Percentiles rank a stretch among this genome's conserved stretches.
These are phyloP conservation scores for Catajapyx aquilonaris DNA, from an alignment of 1,140 invertebrate species.

Conservation along the genomic window DNA sequence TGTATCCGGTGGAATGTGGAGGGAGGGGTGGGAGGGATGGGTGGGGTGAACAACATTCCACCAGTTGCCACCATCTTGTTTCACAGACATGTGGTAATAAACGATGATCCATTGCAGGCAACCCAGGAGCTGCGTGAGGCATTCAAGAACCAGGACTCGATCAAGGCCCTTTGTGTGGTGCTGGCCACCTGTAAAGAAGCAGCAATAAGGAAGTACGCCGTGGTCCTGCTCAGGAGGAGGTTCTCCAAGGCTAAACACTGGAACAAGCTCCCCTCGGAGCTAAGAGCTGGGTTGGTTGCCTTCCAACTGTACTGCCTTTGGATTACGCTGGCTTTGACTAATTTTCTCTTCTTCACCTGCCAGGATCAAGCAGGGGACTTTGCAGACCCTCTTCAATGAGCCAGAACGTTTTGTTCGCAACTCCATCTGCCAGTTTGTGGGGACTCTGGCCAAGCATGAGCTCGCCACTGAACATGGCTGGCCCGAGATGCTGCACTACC, in stretches of 20 bases:
- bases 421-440: slow-evolving; percentile 39
- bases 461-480: slow-evolving; percentile 36
- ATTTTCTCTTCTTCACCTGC: slow-evolving; percentile 12
- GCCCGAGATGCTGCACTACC: slow-evolving; percentile 45
- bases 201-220: slow-evolving; percentile 43
- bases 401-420: slow-evolving; percentile 36
- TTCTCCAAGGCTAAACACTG: slow-evolving; percentile 34
- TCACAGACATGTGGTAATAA: no score
- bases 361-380: slow-evolving; percentile 34
- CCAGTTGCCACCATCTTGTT: no score
- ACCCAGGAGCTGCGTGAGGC: slow-evolving; percentile 36
- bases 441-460: slow-evolving; percentile 47
- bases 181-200: slow-evolving; percentile 26
- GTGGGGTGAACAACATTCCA: no score
- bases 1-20: no score
- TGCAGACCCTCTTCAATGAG: slow-evolving; percentile 33
- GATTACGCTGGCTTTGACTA: no score
- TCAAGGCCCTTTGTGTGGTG: slow-evolving; percentile 31
- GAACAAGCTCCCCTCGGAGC: slow-evolving; percentile 27
- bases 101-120: slow-evolving; percentile 29
- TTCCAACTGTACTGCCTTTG: no score
- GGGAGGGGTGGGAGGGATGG: no score
- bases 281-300: slow-evolving; percentile 25
- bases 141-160: slow-evolving; percentile 35
- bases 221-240: slow-evolving; percentile 35